These are phyloP conservation scores for Samia ricini DNA, from an alignment of 1,140 invertebrate species.

Conservation along the genomic window DNA sequence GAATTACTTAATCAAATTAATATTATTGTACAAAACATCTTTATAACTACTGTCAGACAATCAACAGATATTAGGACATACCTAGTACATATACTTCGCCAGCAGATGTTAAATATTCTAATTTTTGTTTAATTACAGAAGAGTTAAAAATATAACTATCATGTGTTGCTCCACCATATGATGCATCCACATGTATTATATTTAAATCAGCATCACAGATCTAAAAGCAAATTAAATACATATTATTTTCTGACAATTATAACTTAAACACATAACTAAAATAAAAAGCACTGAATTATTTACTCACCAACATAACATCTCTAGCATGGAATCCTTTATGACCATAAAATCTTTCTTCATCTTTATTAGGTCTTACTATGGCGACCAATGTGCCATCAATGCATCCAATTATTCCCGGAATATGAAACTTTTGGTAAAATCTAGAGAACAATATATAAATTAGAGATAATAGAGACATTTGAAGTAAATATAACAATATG, in stretches of 20 bases:
- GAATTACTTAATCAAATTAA: neutral
- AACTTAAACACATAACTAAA: neutral
- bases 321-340: conserved; percentile 30
- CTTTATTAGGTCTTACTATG: conserved; percentile 23
- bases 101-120: conserved; percentile 11
- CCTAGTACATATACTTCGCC: conserved; percentile 15
- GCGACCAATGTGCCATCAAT: conserved; percentile 45
- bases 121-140: conserved; percentile 9
- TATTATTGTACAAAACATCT: neutral
- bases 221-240: conserved; percentile 13
- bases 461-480: neutral
- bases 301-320: conserved; percentile 33
- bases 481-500: neutral
- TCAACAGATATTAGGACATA: neutral
- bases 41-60: neutral
- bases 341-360: conserved; percentile 33
- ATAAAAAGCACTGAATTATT: neutral
- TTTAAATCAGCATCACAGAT: conserved; percentile 18
- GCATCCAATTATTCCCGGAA: conserved; percentile 38
- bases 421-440: conserved; percentile 30
- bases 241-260: neutral
- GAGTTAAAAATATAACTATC: conserved; percentile 20
- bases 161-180: conserved; percentile 19
- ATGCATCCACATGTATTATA: conserved; percentile 17
- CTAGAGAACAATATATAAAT: conserved; percentile 9